Base-by-base conservation (phyloP, 2,888 invertebrate genomes). In the Ernsta delagoae region DNA sequence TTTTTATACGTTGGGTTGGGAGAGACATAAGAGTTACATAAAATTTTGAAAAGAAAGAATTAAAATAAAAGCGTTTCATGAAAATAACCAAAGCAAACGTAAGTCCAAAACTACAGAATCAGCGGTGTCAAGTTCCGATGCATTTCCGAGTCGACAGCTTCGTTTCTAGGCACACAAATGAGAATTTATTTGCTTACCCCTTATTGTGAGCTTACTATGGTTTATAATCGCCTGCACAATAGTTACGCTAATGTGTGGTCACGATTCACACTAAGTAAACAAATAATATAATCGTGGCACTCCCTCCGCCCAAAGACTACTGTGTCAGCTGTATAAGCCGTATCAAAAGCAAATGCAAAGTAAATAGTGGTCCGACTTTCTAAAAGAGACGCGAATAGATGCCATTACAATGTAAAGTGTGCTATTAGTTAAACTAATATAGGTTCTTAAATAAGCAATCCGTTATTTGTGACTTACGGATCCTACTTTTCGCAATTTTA, bases 311-410 rank as follows among this genome's bases (percentile, higher is more conserved):
- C 66, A 24, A 63, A 65, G 71, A 71, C 73, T 73, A 71, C 73
- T 57, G 65, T 72, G 72, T 70, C 70, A 70, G 68, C 70, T 68
- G 62, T 48, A 45, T 70, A 69, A 70, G 68, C 70, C 62, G 62
- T 48, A 45, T 67, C 67, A 67, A 56, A 53, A 61, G 67, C 56
- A 67, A 56, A 61, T 62, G 62, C 24, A 68, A 57, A 48, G 62
- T 62, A 62, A 68, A 62, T 62, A 68, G 57, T 57, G 24, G 68
- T 57, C 41, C 57, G 36, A 68, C 68, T 68, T 68, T 68, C 68
- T 68, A 57, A 68, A 62, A 50, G 5, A 50, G 50, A 41, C n/a
- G 45, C 65, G 50, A 65, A 67, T 45, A 36, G 16, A 67, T 67
- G 67, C 54, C 31, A 31, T 43, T 41, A 11, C 54, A n/a, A 39